Conservation (phyloP, 2,797 vertebrate genomes). For the Clarias laeviceps region DNA sequence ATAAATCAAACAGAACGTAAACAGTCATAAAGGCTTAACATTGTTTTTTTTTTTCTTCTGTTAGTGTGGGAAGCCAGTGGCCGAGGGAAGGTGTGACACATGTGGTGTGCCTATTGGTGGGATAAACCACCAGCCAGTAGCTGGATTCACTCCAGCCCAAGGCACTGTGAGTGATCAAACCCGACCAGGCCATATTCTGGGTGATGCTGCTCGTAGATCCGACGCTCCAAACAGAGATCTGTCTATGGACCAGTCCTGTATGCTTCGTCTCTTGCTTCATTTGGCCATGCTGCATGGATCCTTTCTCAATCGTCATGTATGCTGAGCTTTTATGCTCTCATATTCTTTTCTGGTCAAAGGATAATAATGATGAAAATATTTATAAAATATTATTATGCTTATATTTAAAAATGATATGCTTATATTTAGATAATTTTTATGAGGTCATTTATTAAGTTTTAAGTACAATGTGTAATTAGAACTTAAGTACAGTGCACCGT, state of each 20-base stretch:
- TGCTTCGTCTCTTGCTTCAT: conserved; percentile 71
- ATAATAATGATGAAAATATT: neutral
- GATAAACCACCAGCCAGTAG: rapidly evolving
- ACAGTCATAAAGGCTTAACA: neutral
- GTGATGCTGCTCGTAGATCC: conserved; percentile 57
- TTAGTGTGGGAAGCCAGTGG: conserved; percentile 70
- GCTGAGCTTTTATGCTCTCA: conserved; percentile 1
- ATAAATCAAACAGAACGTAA: conserved; percentile 5
- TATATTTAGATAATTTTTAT: neutral
- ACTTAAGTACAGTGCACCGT: too few species aligned
- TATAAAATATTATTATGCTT: neutral
- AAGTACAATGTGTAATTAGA: too few species aligned
- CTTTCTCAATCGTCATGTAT: conserved; percentile 57
- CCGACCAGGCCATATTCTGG: conserved; percentile 69
- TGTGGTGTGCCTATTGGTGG: conserved; percentile 68
- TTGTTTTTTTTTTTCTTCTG: neutral
- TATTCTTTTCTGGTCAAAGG: neutral
- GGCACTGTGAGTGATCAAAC: conserved; percentile 58
- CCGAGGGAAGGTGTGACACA: conserved; percentile 23
- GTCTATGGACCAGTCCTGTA: conserved; percentile 57
- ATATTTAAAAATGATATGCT: neutral
- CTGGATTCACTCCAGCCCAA: conserved; percentile 54
- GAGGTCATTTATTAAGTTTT: too few species aligned
- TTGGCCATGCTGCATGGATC: conserved; percentile 73
- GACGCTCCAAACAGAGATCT: conserved; percentile 71